Evolutionary conservation across 37 sponge, comb jelly and placozoan species (phyloP).

Genomic region (Aplysina aerophoba): DNA sequence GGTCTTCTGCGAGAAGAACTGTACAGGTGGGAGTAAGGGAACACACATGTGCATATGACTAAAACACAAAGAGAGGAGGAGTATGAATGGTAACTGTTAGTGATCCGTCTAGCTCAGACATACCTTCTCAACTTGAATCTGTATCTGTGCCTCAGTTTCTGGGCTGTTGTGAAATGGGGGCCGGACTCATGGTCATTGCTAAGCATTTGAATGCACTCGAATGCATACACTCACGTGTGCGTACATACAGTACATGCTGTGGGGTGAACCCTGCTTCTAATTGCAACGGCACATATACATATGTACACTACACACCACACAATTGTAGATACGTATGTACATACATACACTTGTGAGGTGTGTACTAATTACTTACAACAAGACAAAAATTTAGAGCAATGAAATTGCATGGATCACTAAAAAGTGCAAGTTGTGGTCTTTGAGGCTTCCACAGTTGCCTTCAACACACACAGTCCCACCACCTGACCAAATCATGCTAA

Average conservation of each 20-base stretch:
- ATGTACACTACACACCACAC: background rate
- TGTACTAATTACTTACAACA: no score
- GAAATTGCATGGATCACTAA: no score
- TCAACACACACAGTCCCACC: no score
- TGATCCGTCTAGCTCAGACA: background rate
- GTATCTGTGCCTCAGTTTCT: slow-evolving; percentile 43
- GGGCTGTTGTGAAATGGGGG: slow-evolving; percentile 36
- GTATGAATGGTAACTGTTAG: background rate
- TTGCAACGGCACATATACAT: background rate
- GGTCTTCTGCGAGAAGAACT: slow-evolving; percentile 71
- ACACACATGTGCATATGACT: background rate
- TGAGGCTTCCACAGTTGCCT: no score
- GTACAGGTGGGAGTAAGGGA: background rate
- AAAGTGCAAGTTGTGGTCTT: no score
- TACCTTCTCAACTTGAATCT: slow-evolving; percentile 49
- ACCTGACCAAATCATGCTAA: no score
- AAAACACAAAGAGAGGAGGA: background rate
- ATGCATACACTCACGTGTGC: slow-evolving; percentile 1
- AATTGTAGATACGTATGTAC: background rate
- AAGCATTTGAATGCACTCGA: background rate
- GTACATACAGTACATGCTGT: background rate
- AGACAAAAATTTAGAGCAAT: no score
- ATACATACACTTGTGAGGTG: slow-evolving; percentile 16
- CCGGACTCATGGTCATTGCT: no score
- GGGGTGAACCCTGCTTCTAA: background rate